Base-by-base conservation (phyloP, 2,113 vertebrate species). In the Dipodomys spectabilis region DNA sequence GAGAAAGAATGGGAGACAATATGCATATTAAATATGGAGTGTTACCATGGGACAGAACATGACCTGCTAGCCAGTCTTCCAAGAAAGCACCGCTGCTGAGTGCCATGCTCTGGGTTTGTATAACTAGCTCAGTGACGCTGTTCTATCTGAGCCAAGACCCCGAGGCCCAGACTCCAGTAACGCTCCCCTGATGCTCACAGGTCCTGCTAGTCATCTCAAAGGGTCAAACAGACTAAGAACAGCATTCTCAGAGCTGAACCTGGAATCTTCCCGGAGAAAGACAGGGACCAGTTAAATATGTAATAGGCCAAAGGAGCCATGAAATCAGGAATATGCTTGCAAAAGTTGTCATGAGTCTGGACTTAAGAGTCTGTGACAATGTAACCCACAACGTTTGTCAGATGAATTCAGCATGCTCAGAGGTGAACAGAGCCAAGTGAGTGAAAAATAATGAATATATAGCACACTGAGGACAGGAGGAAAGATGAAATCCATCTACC, bases 341-440 rank as follows among this genome's bases (percentile, higher is more conserved):
- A 77, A 81, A 82, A 53, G 30, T 84, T 60, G 45, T 60, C 88
- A 1, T 64, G 69, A 89, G 30, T 82, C 53, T 77, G 80, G 72
- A 89, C 32, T 82, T 44, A 22, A 64, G 53, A 77, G 44, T 44
- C 32, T 75, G 83, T 89, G 30, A 90, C 62, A 49, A 65, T 62
- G 60, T 62, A 57, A 88, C 18, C 92, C 23, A 4, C 35, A 64
- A 78, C 83, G 87, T 84, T 77, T 84, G 86, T 69, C 83, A 90
- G 87, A 69, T 92, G 39, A 93, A 87, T 78, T 87, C 74, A 84
- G 20, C 82, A 81, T 82, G 30, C 23, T 92, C 57, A 87, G 68
- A 78, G 91, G 39, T 81, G 45, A 82, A 35, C 35, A 2, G 18
- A 64, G 72, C 28, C 77, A 86, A 5, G 77, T 53, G 32, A 75